These are phyloP conservation scores for Coregonus suidteri DNA, from an alignment of 2,797 vertebrate species.

Conservation along the genomic window DNA sequence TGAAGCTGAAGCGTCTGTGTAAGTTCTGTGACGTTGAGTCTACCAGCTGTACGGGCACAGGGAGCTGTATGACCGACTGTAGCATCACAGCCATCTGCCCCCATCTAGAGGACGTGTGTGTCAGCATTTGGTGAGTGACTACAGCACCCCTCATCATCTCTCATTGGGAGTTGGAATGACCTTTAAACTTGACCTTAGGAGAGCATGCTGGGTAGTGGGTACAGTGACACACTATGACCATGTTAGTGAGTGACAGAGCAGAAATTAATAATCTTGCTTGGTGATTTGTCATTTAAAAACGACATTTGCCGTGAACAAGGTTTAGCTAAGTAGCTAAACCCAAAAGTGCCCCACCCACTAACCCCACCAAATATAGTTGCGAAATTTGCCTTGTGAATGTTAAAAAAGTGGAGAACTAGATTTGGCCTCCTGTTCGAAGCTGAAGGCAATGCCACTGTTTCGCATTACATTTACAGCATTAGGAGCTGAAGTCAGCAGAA, in stretches of 20 bases:
- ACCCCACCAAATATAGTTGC: background rate
- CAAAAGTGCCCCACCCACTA: background rate
- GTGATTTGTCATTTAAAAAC: background rate
- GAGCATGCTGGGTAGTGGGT: background rate
- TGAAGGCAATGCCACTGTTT: constrained; percentile 47
- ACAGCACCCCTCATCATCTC: background rate
- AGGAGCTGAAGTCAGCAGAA: constrained; percentile 56
- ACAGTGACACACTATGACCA: background rate
- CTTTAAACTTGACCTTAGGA: background rate
- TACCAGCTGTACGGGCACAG: constrained; percentile 57
- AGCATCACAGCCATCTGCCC: constrained; percentile 59
- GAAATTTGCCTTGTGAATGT: constrained; percentile 32
- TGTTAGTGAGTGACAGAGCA: background rate
- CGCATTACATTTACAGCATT: constrained; percentile 50
- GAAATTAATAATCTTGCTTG: background rate
- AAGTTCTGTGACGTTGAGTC: constrained; percentile 69
- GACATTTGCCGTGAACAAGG: background rate
- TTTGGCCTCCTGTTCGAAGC: constrained; percentile 57
- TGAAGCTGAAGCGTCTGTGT: constrained; percentile 47
- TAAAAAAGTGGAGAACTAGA: constrained; percentile 52
- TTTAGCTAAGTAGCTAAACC: background rate
- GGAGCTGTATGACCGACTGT: constrained; percentile 64
- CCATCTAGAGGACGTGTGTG: constrained; percentile 61
- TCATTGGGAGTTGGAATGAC: background rate
- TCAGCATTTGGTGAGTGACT: constrained; percentile 67